phyloP scores from a whole-genome alignment of 2,888 invertebrate species.

The Diaphora mendica region DNA sequence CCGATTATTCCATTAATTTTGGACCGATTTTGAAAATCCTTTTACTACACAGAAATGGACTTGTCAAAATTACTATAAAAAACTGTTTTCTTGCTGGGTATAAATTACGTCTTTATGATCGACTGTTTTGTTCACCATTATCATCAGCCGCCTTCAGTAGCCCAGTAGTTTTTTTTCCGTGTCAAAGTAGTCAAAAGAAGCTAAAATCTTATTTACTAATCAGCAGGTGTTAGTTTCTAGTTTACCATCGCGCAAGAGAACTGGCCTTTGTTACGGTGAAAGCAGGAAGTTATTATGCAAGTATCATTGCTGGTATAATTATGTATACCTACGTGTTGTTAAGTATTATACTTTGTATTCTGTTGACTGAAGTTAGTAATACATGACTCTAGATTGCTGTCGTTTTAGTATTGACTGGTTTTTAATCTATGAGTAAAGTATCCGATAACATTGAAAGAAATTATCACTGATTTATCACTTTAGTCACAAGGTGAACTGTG shows the following conservation, averaged over 20 bases:
- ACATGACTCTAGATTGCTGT: not conserved
- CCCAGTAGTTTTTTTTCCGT: slow-evolving; percentile 3
- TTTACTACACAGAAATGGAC: not conserved
- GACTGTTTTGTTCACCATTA: not conserved
- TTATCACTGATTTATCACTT: no score
- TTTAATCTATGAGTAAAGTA: slow-evolving; percentile 5
- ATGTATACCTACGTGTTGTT: slow-evolving; percentile 46
- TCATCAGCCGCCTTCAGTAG: no score
- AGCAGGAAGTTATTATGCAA: slow-evolving; percentile 80
- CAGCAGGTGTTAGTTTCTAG: slow-evolving; percentile 48
- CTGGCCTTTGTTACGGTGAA: slow-evolving; percentile 73
- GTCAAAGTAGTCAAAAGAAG: not conserved
- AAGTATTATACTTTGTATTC: slow-evolving; percentile 38
- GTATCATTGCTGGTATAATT: slow-evolving; percentile 63
- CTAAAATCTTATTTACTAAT: not conserved
- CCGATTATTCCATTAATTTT: no score
- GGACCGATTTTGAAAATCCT: no score
- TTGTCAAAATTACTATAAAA: not conserved
- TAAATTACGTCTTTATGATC: not conserved
- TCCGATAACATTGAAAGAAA: not conserved
- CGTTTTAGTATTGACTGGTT: not conserved
- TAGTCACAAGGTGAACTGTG: not conserved
- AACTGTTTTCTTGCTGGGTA: not conserved
- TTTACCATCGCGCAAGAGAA: slow-evolving; percentile 47
- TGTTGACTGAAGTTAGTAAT: slow-evolving; percentile 8